Evolutionary conservation across 2,113 vertebrate species (phyloP).

Genomic region (Oophaga pumilio): DNA sequence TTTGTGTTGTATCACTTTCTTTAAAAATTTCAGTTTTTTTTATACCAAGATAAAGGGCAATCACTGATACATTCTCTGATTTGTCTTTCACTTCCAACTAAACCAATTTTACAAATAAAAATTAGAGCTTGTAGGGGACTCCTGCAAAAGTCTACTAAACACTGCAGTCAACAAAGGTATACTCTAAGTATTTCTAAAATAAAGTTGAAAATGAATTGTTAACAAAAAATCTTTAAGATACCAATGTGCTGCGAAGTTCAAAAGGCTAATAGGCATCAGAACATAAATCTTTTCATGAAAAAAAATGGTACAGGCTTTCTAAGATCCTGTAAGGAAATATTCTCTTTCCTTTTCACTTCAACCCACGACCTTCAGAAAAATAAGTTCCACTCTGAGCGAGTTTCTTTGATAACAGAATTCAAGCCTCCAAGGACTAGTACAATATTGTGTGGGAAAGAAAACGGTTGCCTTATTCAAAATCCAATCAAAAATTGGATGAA

Average conservation of each 20-base stretch:
- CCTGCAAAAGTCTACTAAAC: background rate
- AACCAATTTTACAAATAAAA: background rate
- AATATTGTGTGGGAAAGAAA: conserved; percentile 68
- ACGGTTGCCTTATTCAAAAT: conserved; percentile 66
- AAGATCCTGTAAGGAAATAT: conserved; percentile 59
- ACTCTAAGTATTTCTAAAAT: background rate
- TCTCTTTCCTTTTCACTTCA: conserved; percentile 57
- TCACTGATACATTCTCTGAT: background rate
- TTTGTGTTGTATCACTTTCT: background rate
- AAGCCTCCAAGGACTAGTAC: conserved; percentile 65
- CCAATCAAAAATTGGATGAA: conserved; percentile 69
- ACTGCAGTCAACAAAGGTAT: conserved; percentile 9
- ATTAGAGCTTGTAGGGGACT: background rate
- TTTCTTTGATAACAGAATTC: conserved; percentile 67
- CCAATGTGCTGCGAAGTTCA: conserved; percentile 48
- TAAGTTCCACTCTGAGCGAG: conserved; percentile 59
- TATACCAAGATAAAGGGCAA: background rate
- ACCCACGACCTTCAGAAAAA: conserved; percentile 68
- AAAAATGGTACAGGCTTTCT: conserved; percentile 53
- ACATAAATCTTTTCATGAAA: conserved; percentile 61
- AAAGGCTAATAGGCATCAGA: conserved; percentile 55
- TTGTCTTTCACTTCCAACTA: background rate
- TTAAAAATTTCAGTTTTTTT: background rate
- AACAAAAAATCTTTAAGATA: conserved; percentile 8
- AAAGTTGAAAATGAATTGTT: background rate